Conservation (phyloP, 1,140 invertebrate genomes). For the Sycophila sp. region DNA sequence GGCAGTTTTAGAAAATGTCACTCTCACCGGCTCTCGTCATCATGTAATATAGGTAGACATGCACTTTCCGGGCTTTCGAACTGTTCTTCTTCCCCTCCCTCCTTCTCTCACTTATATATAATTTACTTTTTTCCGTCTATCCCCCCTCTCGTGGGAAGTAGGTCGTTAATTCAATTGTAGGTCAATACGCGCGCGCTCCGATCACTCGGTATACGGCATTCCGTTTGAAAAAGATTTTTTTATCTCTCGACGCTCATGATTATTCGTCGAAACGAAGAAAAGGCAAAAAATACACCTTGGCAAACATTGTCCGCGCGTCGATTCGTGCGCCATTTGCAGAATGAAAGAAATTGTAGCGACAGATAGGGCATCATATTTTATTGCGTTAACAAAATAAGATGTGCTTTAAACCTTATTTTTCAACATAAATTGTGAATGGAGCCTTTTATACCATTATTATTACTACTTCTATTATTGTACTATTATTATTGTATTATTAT, state of each 20-base stretch:
- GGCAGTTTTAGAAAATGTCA: conserved; percentile 4
- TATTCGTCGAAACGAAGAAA: neutral
- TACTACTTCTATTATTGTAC: no score
- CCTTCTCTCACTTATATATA: no score
- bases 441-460: no score
- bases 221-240: neutral
- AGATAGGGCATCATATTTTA: neutral
- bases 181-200: conserved; percentile 22
- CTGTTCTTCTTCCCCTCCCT: conserved; percentile 1
- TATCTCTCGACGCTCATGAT: neutral
- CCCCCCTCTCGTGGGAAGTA: neutral
- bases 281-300: no score
- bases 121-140: conserved; percentile 22
- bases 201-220: conserved; percentile 18
- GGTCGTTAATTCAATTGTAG: conserved; percentile 32
- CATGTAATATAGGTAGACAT: conserved; percentile 32
- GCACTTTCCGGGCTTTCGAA: conserved; percentile 13
- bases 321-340: no score
- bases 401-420: no score
- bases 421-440: no score
- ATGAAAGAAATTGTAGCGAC: conserved; percentile 14
- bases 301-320: neutral
- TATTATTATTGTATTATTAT: no score
- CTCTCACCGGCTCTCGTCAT: conserved; percentile 6
- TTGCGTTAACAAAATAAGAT: conserved; percentile 1